Conservation (phyloP, 2,797 vertebrate genomes). For the Channa striata region DNA sequence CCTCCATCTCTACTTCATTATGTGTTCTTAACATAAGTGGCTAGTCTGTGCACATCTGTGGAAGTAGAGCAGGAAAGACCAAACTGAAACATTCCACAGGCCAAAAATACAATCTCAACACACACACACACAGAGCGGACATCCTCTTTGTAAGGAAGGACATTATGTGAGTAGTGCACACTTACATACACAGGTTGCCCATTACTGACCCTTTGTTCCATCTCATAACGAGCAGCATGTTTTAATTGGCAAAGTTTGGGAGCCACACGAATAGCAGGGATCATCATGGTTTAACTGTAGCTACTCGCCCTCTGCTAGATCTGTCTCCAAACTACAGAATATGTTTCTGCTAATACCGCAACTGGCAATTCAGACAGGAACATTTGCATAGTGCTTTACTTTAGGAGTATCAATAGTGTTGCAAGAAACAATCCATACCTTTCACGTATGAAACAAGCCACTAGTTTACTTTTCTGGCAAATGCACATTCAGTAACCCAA, state of each 20-base stretch:
- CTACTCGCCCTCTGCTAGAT: too few species aligned
- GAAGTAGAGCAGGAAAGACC: conserved; percentile 73
- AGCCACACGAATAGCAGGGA: not conserved
- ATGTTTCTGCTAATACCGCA: too few species aligned
- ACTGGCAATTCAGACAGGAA: too few species aligned
- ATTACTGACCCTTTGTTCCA: conserved; percentile 15
- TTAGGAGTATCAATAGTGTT: too few species aligned
- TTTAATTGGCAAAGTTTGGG: not conserved
- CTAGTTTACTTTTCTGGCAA: too few species aligned
- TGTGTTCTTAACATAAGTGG: not conserved
- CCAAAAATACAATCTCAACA: conserved; percentile 42
- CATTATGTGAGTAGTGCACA: conserved; percentile 17
- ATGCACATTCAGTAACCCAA: too few species aligned
- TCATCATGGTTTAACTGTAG: too few species aligned
- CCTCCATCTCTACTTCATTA: not conserved
- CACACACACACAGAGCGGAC: conserved; percentile 20
- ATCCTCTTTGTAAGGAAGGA: conserved; percentile 65
- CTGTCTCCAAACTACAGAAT: too few species aligned
- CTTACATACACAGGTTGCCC: conserved; percentile 6
- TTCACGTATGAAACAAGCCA: too few species aligned
- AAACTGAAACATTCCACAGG: conserved; percentile 61
- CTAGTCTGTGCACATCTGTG: conserved; percentile 3
- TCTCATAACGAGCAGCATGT: not conserved
- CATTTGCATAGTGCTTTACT: too few species aligned
- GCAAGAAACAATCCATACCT: too few species aligned